Evolutionary conservation across 2,888 invertebrate species (phyloP).

Genomic region (Deilephila elpenor): DNA sequence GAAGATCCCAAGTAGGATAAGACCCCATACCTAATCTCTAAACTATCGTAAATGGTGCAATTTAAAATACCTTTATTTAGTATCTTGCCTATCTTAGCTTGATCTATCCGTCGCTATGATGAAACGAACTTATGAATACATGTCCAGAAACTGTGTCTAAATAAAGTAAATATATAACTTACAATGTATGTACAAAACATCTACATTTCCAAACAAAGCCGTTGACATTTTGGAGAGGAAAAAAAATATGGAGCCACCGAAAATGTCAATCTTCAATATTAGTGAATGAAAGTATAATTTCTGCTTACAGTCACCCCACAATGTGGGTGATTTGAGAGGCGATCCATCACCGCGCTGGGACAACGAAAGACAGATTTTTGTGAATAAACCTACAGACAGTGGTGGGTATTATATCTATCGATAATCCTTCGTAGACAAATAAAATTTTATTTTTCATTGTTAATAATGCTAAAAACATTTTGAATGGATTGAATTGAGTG

Average conservation of each 20-base stretch:
- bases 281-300: constrained; percentile 36
- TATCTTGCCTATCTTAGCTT: no score
- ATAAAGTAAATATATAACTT: background rate
- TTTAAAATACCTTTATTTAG: no score
- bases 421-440: background rate
- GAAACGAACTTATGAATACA: background rate
- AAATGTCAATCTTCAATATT: constrained; percentile 51
- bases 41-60: no score
- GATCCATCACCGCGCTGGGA: constrained; percentile 53
- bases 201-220: constrained; percentile 17
- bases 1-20: no score
- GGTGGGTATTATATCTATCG: background rate
- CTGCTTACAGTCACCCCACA: constrained; percentile 39
- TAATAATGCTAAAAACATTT: no score
- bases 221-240: constrained; percentile 34
- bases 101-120: no score
- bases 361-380: constrained; percentile 54
- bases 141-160: background rate
- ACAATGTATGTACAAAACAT: background rate
- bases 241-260: constrained; percentile 49
- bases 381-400: constrained; percentile 36
- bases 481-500: no score
- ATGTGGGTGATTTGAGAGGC: constrained; percentile 45
- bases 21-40: no score
- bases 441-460: background rate